Evolutionary conservation across 2,888 invertebrate genomes (phyloP).

Genomic region (Anoplius nigerrimus): DNA sequence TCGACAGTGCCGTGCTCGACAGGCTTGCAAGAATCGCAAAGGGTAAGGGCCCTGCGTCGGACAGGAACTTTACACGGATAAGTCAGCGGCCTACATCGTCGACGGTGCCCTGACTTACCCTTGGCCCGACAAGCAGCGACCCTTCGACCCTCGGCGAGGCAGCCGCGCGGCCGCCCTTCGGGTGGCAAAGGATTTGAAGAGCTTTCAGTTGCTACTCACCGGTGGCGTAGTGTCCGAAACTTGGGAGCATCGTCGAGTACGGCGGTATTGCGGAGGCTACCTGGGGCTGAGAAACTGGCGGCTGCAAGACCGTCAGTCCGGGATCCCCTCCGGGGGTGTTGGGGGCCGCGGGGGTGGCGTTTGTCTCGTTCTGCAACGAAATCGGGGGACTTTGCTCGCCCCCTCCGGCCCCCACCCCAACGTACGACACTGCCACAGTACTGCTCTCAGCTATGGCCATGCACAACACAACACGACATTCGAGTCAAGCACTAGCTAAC

Average conservation of each 20-base stretch:
- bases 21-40: too few relatives aligned
- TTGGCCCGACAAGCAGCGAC: constrained; percentile 20
- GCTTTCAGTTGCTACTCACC: constrained; percentile 75
- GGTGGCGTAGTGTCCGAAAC: constrained; percentile 83
- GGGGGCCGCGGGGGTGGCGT: constrained; percentile 72
- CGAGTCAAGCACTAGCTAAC: constrained; percentile 72
- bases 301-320: constrained; percentile 78
- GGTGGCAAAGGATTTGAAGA: constrained; percentile 33
- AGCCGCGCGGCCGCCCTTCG: too few relatives aligned
- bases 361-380: constrained; percentile 72
- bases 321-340: constrained; percentile 72
- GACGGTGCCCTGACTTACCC: constrained; percentile 45
- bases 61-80: constrained; percentile 29
- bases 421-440: constrained; percentile 73
- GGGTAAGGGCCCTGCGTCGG: neutral
- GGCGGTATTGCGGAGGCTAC: constrained; percentile 76
- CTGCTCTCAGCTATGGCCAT: constrained; percentile 72
- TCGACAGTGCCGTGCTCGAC: too few relatives aligned
- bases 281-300: constrained; percentile 76
- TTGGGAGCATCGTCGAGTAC: constrained; percentile 81
- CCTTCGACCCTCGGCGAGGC: neutral
- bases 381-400: constrained; percentile 73
- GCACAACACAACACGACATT: constrained; percentile 74
- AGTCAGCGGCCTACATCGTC: constrained; percentile 32
- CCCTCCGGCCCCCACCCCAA: constrained; percentile 72